Evolutionary conservation across 2,888 invertebrate genomes (phyloP), one percentile per base, ranked within the genome.

Genomic region (Alviniconcha strummeri): DNA sequence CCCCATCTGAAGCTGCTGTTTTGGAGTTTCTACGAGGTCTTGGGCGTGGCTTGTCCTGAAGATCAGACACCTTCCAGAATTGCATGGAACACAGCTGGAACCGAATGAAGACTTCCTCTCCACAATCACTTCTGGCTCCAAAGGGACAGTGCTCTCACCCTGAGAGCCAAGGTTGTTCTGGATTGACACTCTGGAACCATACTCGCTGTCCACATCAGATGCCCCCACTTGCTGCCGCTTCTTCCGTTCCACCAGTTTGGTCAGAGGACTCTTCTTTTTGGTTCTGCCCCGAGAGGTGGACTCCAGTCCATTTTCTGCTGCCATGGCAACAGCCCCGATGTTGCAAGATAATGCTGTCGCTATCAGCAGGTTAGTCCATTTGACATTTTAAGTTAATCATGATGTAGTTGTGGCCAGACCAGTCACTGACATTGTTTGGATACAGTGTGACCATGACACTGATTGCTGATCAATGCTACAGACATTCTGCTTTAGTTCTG

Each of bases 221-320:
- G 85, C 57, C 19, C 80, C 72, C 3, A 36, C 56, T 13, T 80
- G 84, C 8, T 85, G 85, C 8, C 85, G 85, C 82, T 88, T 84
- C 82, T 90, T 91, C 76, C 87, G 89, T 81, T 90, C 91, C 15
- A 89, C 90, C 52, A 91, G 85, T 84, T 91, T 91, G 36, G 90
- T 88, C n/a, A 89, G 84, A n/a, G 90, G 88, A 85, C 90, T 89
- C 84, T 91, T 91, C 85, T 91, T 91, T 82, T 88, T 89, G 77
- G 87, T 86, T 64, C 86, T 85, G 13, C 88, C 89, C 86, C 77
- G 76, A 8, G 77, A 56, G 4, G 81, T 77, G 11, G 69, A 19
- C 8, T 17, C 77, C 5, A 72, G 69, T 5, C 54, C 81, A 15
- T 71, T 72, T 60, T 84, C 84, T 55, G 78, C 81, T 17, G 84